These are phyloP conservation scores for Corydoras maculifer DNA, from an alignment of 2,113 vertebrate genomes.

Conservation along the genomic window DNA sequence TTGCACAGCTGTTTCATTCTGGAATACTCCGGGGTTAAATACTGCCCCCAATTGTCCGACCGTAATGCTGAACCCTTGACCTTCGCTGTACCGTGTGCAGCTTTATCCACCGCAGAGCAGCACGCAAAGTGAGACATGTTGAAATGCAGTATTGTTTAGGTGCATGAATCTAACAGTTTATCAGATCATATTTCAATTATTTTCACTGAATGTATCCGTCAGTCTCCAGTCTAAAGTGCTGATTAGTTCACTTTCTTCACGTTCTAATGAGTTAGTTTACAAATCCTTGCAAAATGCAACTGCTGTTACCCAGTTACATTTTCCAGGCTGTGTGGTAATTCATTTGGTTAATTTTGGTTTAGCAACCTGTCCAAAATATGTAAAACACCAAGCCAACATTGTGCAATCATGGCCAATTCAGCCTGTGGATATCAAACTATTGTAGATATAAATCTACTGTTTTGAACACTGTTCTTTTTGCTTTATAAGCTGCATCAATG, in stretches of 20 bases:
- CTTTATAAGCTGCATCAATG: conserved; percentile 42
- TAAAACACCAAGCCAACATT: conserved; percentile 13
- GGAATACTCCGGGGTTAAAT: conserved; percentile 42
- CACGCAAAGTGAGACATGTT: background rate
- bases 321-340: conserved; percentile 13
- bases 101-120: conserved; percentile 5
- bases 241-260: background rate
- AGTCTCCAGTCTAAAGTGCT: background rate
- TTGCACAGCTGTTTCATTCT: conserved; percentile 60
- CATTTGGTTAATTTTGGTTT: conserved; percentile 34
- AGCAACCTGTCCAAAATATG: conserved; percentile 15
- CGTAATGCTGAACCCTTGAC: conserved; percentile 51
- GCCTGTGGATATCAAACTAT: conserved; percentile 18
- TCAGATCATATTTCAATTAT: background rate
- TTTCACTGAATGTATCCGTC: no score
- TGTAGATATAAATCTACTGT: conserved; percentile 24
- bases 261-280: background rate
- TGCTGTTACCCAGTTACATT: background rate
- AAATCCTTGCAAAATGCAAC: conserved; percentile 4
- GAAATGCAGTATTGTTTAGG: background rate
- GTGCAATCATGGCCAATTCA: conserved; percentile 1
- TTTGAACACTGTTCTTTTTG: conserved; percentile 41
- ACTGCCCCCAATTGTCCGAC: conserved; percentile 54
- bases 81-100: conserved; percentile 28
- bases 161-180: background rate